A percentile compares a stretch with the other conserved stretches of the same genome.
Evolutionary conservation across 2,888 invertebrate genomes (phyloP).

Genomic region (Tuta absoluta): DNA sequence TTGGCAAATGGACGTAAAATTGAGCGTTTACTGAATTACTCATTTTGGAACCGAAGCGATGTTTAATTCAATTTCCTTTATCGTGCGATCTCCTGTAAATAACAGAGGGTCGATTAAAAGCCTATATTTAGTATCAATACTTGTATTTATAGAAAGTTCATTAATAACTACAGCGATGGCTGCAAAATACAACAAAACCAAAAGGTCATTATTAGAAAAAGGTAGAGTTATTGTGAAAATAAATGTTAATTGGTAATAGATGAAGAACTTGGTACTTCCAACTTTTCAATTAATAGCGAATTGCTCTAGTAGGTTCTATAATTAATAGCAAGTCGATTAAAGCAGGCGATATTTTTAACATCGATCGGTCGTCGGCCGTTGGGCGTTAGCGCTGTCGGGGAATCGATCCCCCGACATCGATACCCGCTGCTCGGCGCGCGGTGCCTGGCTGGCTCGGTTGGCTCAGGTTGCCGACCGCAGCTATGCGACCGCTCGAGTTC

Average conservation of each 20-base stretch:
- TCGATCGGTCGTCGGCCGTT: background rate
- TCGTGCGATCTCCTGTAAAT: slow-evolving; percentile 12
- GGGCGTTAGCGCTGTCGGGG: background rate
- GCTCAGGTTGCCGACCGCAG: slow-evolving; percentile 59
- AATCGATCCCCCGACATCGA: slow-evolving; percentile 50
- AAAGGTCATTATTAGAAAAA: background rate
- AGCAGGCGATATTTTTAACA: slow-evolving; percentile 23
- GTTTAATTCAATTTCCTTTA: slow-evolving; percentile 17
- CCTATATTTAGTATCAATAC: slow-evolving; percentile 25
- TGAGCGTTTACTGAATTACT: slow-evolving; percentile 18
- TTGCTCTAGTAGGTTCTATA: slow-evolving; percentile 9
- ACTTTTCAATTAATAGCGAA: slow-evolving; percentile 1
- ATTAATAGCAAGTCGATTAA: slow-evolving; percentile 11
- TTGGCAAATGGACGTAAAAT: slow-evolving; percentile 8
- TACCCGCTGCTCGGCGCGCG: slow-evolving; percentile 42
- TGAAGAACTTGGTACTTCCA: background rate
- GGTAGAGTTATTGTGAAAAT: background rate
- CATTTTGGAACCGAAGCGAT: background rate
- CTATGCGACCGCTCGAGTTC: slow-evolving; percentile 57
- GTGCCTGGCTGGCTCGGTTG: slow-evolving; percentile 39
- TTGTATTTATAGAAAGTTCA: background rate
- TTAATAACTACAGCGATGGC: background rate
- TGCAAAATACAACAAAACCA: background rate
- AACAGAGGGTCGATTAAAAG: slow-evolving; percentile 11
- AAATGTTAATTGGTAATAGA: slow-evolving; percentile 4